phyloP scores from a whole-genome alignment of 2,113 vertebrate species.

The Rhodinocichla rosea region DNA sequence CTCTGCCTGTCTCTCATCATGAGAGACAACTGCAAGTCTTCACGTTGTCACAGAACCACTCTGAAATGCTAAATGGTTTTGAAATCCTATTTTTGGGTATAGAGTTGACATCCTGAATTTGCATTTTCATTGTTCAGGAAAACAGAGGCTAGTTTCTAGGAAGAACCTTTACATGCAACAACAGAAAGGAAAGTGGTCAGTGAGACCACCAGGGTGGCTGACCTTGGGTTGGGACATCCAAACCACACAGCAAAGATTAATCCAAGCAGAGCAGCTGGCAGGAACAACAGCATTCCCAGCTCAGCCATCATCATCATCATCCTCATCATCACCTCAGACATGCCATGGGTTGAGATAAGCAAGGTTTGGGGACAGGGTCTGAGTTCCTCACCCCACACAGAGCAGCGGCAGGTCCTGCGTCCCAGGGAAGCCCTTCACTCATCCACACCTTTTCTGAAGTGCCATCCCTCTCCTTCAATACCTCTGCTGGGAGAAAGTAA shows the following conservation, averaged over 20 bases:
- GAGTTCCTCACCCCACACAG: background rate
- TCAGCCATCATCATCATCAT: background rate
- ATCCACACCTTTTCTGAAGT: background rate
- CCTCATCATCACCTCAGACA: background rate
- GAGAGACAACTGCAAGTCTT: slow-evolving; percentile 18
- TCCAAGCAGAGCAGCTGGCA: background rate
- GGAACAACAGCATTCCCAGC: background rate
- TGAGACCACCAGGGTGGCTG: fast-evolving
- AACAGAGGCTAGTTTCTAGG: slow-evolving; percentile 12
- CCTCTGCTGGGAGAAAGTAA: background rate
- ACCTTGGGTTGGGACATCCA: background rate
- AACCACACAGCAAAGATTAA: background rate
- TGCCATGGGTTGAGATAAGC: background rate
- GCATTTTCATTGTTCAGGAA: background rate
- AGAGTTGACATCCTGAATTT: slow-evolving; percentile 13
- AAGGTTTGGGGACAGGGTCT: background rate
- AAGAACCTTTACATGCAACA: background rate
- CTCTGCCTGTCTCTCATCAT: slow-evolving; percentile 8
- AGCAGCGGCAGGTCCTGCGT: fast-evolving
- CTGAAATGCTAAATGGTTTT: slow-evolving; percentile 27
- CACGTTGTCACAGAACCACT: background rate
- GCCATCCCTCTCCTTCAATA: background rate
- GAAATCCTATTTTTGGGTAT: slow-evolving; percentile 39
- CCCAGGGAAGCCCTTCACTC: background rate
- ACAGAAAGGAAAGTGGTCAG: background rate